Evolutionary conservation across 2,113 vertebrate genomes (phyloP).

Genomic region (Spheniscus mendiculus): DNA sequence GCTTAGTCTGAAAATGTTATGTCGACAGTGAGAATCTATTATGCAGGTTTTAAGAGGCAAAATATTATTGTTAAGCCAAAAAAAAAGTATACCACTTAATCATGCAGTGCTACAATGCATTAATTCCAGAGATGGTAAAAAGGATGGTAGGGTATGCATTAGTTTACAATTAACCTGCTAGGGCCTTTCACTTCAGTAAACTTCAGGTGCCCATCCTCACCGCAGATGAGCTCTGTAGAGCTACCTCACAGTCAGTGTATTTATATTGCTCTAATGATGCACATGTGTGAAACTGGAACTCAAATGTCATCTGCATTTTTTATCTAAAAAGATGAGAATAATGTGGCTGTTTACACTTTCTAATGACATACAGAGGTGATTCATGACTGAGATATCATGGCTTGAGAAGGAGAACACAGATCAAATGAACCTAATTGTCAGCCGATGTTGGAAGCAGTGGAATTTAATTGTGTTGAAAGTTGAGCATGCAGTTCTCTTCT

Average conservation of each 20-base stretch:
- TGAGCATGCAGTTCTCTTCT: neutral
- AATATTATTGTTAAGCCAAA: neutral
- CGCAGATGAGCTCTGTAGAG: neutral
- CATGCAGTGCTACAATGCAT: neutral
- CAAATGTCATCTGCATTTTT: neutral
- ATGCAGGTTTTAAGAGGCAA: neutral
- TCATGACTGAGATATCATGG: neutral
- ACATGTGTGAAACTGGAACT: neutral
- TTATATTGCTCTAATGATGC: neutral
- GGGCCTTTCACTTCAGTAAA: neutral
- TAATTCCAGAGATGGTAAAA: neutral
- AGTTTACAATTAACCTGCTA: neutral
- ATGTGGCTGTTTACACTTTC: neutral
- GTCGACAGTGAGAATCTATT: neutral
- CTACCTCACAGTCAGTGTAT: neutral
- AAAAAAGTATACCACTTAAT: neutral
- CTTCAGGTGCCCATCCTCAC: neutral
- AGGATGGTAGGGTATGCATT: neutral
- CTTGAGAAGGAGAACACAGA: neutral
- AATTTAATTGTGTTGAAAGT: neutral
- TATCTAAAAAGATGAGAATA: neutral
- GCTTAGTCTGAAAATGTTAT: neutral
- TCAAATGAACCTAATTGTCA: neutral
- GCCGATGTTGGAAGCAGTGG: neutral
- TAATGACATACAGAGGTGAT: neutral